Percentiles rank a stretch among this genome's conserved stretches.
phyloP scores from a whole-genome alignment of 2,888 invertebrate genomes.

The Ophion costatus region DNA sequence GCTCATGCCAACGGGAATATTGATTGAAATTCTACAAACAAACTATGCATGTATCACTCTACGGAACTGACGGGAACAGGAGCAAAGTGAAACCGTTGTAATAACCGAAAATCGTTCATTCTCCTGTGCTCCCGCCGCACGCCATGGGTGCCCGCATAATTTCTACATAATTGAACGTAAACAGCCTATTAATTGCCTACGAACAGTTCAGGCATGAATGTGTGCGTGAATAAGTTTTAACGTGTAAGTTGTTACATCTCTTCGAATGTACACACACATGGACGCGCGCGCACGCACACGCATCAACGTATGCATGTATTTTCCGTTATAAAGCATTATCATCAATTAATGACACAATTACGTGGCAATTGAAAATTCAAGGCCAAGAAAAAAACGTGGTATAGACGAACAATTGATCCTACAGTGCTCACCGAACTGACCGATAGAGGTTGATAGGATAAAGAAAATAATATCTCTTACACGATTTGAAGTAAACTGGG shows the following conservation, averaged over 20 bases:
- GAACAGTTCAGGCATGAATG: slow-evolving; percentile 61
- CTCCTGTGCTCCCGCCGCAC: slow-evolving; percentile 7
- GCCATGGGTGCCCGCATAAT: slow-evolving; percentile 68
- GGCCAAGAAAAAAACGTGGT: too few species aligned
- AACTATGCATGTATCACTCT: background rate
- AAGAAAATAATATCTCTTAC: too few species aligned
- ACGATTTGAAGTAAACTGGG: too few species aligned
- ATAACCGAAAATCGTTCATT: slow-evolving; percentile 47
- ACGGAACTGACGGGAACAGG: background rate
- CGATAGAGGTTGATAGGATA: too few species aligned
- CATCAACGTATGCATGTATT: background rate
- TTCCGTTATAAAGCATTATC: slow-evolving; percentile 19
- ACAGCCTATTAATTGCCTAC: slow-evolving; percentile 72
- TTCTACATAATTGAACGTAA: slow-evolving; percentile 76
- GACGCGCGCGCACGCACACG: background rate
- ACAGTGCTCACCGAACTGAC: too few species aligned
- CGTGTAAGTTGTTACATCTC: background rate
- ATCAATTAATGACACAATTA: slow-evolving; percentile 49
- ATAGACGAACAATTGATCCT: too few species aligned
- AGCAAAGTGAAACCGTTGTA: slow-evolving; percentile 28
- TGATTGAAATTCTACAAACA: slow-evolving; percentile 63
- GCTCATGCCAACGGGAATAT: slow-evolving; percentile 54
- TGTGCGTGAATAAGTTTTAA: slow-evolving; percentile 43
- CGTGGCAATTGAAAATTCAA: slow-evolving; percentile 19
- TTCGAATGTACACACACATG: background rate